These are phyloP conservation scores for Nemurella pictetii DNA, from an alignment of 2,888 invertebrate genomes.

Conservation along the genomic window DNA sequence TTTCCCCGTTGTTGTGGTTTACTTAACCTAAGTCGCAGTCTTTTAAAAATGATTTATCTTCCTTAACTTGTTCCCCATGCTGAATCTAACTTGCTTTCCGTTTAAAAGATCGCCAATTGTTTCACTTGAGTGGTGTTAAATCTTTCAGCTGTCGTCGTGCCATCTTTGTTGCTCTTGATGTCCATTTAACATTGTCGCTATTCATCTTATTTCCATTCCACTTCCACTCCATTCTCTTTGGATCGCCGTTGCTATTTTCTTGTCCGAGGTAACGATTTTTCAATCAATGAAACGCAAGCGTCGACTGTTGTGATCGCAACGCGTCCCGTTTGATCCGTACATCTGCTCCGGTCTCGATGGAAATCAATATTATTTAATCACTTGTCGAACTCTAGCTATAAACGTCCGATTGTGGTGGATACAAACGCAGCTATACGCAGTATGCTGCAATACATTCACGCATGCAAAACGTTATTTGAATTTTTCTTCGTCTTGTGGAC, in stretches of 20 bases:
- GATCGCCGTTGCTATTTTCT: background rate
- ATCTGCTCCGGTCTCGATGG: background rate
- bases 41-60: background rate
- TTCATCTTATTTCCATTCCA: background rate
- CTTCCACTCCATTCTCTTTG: background rate
- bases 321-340: background rate
- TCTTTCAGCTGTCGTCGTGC: constrained; percentile 25
- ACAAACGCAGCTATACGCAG: background rate
- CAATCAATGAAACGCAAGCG: background rate
- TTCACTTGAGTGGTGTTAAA: constrained; percentile 23
- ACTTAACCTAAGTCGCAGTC: background rate
- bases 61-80: background rate
- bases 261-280: constrained; percentile 11
- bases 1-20: background rate
- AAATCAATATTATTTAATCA: background rate
- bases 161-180: background rate
- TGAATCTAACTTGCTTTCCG: background rate
- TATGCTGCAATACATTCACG: background rate
- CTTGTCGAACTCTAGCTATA: background rate
- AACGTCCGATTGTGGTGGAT: background rate
- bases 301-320: background rate
- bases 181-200: background rate
- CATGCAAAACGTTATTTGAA: no score
- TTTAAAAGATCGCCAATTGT: constrained; percentile 27
- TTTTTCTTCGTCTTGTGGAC: background rate